Evolutionary conservation across 2,888 invertebrate genomes (phyloP), one percentile per base, ranked within the genome.

Genomic region (Microdon myrmicae): DNA sequence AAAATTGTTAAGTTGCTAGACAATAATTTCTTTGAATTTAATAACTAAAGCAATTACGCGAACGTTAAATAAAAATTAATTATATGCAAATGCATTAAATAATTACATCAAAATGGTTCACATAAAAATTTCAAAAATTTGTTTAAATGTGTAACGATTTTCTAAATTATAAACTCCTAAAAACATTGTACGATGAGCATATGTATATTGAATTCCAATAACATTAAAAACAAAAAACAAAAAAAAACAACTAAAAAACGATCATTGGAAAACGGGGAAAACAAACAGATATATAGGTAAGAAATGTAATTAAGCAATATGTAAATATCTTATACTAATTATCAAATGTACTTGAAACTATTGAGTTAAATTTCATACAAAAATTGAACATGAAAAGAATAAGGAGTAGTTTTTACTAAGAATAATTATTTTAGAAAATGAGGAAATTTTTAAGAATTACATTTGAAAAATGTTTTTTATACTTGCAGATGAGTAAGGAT

Each of bases 1-100:
- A 49, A 37, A 54, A 53, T 59, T 58, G 64, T 61, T 67, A 49
- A 69, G 51, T 67, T 68, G 61, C 56, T 67, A 68, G 69, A 70
- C 70, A 71, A 69, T 70, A 70, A 71, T 64, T 64, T 64, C 37
- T 34, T 64, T 39, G 32, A 4, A 39, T 49, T n/a, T 38, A 64
- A 34, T 28, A 28, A 39, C 23, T n/a, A 44, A 51, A 45, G 37
- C 19, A 14, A 37, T 23, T 10, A 29, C 38, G 43, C 3, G 14
- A 25, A 19, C 12, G 3, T n/a, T 1, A 19, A 22, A 17, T 17
- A 2, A 16, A 35, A 32, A 20, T 34, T 14, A 28, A 39, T 28
- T 28, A 29, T 28, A 29, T 19, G 38, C 20, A 7, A 22, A 2
- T n/a, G 25, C 16, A 26, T 14, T 26, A 28, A 41, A 37, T 37